Evolutionary conservation across 2,113 vertebrate species (phyloP).

Genomic region (Poeciliopsis retropinna): DNA sequence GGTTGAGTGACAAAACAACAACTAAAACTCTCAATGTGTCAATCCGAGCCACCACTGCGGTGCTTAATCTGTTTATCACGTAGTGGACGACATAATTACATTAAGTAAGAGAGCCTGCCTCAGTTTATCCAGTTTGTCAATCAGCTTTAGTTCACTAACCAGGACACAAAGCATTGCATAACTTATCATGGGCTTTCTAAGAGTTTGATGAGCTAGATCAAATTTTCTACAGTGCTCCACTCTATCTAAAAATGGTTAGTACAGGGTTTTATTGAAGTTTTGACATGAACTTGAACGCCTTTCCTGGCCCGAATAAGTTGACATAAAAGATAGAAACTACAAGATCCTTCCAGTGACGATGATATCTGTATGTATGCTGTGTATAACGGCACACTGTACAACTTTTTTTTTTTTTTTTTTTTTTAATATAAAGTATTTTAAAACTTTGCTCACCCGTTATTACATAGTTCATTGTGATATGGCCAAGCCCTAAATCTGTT

Average conservation of each 20-base stretch:
- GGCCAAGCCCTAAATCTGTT: too few species aligned
- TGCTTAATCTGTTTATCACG: constrained; percentile 27
- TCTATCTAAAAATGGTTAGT: neutral
- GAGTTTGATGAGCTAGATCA: neutral
- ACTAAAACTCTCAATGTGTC: neutral
- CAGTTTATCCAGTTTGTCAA: constrained; percentile 22
- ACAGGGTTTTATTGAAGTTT: neutral
- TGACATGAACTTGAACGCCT: neutral
- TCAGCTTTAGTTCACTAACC: constrained; percentile 24
- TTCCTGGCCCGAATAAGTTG: neutral
- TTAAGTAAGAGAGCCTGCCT: constrained; percentile 26
- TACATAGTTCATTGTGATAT: too few species aligned
- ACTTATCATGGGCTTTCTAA: constrained; percentile 11
- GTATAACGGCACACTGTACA: too few species aligned
- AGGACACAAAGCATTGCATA: constrained; percentile 17
- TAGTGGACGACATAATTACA: constrained; percentile 14
- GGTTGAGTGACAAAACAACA: neutral
- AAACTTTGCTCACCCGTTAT: too few species aligned
- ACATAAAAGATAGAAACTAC: neutral
- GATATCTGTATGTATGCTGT: too few species aligned
- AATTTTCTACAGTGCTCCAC: neutral
- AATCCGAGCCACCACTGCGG: neutral
- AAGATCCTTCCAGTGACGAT: neutral
- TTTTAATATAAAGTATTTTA: too few species aligned
- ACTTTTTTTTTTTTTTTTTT: too few species aligned